A percentile compares a stretch with the other conserved stretches of the same genome.
phyloP scores from a whole-genome alignment of 2,113 vertebrate species.

The Cephalopterus ornatus region DNA sequence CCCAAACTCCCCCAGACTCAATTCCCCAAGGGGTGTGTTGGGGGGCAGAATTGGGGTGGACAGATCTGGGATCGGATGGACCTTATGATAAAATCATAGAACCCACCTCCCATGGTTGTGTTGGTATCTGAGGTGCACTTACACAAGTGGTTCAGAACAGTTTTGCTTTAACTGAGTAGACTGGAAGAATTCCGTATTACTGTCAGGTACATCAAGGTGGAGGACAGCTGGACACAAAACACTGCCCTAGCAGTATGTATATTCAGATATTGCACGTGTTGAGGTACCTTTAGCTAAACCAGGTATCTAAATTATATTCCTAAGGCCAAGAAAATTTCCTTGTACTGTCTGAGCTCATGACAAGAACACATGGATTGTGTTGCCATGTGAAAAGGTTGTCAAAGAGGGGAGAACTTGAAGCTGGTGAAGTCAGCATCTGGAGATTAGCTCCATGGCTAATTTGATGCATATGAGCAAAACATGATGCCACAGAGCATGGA shows the following conservation, averaged over 20 bases:
- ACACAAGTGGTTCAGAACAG: not conserved
- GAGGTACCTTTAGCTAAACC: not conserved
- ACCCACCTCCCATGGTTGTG: not conserved
- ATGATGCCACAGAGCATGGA: not conserved
- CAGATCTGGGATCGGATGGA: too few species aligned
- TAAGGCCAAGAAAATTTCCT: not conserved
- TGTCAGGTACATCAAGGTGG: not conserved
- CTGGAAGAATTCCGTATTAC: not conserved
- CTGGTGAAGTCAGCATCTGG: not conserved
- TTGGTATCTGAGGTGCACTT: not conserved
- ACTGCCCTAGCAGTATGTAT: not conserved
- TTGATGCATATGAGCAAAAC: not conserved
- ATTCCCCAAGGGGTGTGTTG: too few species aligned
- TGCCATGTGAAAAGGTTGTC: not conserved
- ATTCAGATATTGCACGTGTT: not conserved
- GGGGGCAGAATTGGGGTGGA: too few species aligned
- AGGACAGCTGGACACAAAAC: not conserved
- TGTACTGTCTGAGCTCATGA: not conserved
- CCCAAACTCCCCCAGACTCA: too few species aligned
- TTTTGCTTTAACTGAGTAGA: not conserved
- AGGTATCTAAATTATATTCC: not conserved
- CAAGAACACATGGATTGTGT: not conserved
- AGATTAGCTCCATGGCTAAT: not conserved
- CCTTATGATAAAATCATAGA: too few species aligned
- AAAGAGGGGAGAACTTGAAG: not conserved